Conservation (phyloP, 2,888 invertebrate genomes). For the Netelia fuscicornis region DNA sequence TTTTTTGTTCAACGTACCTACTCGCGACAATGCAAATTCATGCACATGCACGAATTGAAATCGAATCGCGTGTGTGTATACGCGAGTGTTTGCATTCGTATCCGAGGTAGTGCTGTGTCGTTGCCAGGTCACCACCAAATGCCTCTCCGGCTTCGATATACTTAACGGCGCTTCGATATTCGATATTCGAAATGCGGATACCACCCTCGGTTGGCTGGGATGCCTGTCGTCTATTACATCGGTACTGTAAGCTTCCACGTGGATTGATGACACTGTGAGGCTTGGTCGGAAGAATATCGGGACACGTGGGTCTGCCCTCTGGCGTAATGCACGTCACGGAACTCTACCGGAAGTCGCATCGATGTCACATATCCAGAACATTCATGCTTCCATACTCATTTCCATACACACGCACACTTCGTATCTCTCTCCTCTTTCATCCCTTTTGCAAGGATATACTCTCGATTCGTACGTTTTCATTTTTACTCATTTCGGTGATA, state of each 20-base stretch:
- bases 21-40: constrained; percentile 32
- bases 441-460: not conserved
- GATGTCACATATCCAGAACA: constrained; percentile 29
- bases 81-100: constrained; percentile 15
- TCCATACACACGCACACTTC: too few species aligned
- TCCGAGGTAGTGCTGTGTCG: constrained; percentile 29
- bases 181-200: constrained; percentile 45
- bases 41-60: constrained; percentile 29
- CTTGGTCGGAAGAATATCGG: constrained; percentile 16
- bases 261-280: constrained; percentile 52
- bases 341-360: constrained; percentile 49
- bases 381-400: not conserved
- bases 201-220: constrained; percentile 35
- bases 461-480: not conserved
- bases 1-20: not conserved
- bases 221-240: not conserved
- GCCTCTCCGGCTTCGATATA: constrained; percentile 39
- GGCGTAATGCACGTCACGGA: constrained; percentile 23
- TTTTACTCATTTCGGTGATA: not conserved
- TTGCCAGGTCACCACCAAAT: constrained; percentile 46
- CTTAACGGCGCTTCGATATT: constrained; percentile 61
- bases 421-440: not conserved
- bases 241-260: constrained; percentile 33
- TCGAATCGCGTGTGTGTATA: not conserved
- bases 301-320: constrained; percentile 7